These are phyloP conservation scores for Ectobius pallidus DNA, from an alignment of 2,888 invertebrate species.

Conservation along the genomic window DNA sequence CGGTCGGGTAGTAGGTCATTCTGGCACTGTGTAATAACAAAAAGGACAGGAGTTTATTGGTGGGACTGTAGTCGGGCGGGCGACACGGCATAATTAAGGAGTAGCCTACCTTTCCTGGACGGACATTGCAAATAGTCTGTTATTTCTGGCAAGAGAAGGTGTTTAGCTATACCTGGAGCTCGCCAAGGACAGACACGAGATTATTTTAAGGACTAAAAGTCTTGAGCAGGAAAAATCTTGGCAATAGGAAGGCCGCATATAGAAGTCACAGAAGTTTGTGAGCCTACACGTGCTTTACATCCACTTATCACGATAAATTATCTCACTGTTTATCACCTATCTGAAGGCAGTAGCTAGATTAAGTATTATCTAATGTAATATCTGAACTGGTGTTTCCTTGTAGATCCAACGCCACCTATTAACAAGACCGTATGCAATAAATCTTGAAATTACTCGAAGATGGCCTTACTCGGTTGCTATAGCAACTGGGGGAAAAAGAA, in stretches of 20 bases:
- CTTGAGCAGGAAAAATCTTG: conserved; percentile 12
- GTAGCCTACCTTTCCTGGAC: background rate
- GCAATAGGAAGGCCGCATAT: conserved; percentile 19
- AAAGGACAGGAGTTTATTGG: background rate
- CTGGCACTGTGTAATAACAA: background rate
- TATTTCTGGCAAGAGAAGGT: conserved; percentile 30
- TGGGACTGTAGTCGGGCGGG: background rate
- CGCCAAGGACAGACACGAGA: conserved; percentile 11
- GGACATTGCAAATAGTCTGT: conserved; percentile 22
- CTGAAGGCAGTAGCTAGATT: too few species aligned
- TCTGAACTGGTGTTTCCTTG: too few species aligned
- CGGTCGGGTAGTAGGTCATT: too few species aligned
- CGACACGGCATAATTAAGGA: conserved; percentile 1
- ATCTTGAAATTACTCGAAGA: too few species aligned
- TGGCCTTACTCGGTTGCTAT: too few species aligned
- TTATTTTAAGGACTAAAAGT: conserved; percentile 16
- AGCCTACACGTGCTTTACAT: too few species aligned
- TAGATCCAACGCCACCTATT: too few species aligned
- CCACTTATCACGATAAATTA: too few species aligned
- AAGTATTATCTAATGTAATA: too few species aligned
- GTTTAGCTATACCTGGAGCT: conserved; percentile 22
- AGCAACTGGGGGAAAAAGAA: too few species aligned
- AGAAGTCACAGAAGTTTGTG: conserved; percentile 2
- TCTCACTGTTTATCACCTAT: too few species aligned
- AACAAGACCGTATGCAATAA: too few species aligned